Evolutionary conservation across 2,888 invertebrate genomes (phyloP).

Genomic region (Dorcus parallelipipedus): DNA sequence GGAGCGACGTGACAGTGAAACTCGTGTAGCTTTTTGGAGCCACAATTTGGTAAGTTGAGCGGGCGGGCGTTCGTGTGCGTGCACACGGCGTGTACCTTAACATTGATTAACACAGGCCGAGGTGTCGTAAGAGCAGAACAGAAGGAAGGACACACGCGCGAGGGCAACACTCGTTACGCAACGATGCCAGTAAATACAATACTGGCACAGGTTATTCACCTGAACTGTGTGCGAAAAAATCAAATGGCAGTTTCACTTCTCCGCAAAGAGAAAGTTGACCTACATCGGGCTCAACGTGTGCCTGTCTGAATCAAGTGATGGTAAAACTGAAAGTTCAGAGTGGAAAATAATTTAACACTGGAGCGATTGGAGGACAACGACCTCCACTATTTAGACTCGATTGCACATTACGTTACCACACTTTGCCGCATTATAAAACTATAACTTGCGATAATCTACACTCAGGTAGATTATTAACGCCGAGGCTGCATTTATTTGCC

Average conservation of each 20-base stretch:
- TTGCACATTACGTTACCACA: no score
- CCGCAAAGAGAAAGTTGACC: constrained; percentile 50
- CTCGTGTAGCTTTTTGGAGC: no score
- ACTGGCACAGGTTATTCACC: constrained; percentile 46
- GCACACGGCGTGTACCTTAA: constrained; percentile 23
- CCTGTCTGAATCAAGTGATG: constrained; percentile 26
- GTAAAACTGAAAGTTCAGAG: constrained; percentile 32
- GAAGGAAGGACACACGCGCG: constrained; percentile 40
- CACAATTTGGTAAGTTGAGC: no score
- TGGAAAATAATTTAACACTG: constrained; percentile 24
- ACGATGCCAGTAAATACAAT: constrained; percentile 41
- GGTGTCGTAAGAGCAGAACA: constrained; percentile 23
- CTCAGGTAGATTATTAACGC: background rate
- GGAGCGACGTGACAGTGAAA: no score
- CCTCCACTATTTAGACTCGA: constrained; percentile 7
- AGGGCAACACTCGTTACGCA: constrained; percentile 42
- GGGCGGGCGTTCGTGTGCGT: background rate
- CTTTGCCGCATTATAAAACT: no score
- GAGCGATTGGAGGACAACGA: constrained; percentile 25
- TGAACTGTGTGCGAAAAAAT: constrained; percentile 46
- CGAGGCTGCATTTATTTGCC: background rate
- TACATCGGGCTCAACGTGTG: constrained; percentile 39
- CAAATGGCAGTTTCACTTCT: constrained; percentile 50
- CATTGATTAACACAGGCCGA: constrained; percentile 22
- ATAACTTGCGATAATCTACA: background rate